Conservation (phyloP, 2,888 invertebrate genomes). For the Heliconius cydno region DNA sequence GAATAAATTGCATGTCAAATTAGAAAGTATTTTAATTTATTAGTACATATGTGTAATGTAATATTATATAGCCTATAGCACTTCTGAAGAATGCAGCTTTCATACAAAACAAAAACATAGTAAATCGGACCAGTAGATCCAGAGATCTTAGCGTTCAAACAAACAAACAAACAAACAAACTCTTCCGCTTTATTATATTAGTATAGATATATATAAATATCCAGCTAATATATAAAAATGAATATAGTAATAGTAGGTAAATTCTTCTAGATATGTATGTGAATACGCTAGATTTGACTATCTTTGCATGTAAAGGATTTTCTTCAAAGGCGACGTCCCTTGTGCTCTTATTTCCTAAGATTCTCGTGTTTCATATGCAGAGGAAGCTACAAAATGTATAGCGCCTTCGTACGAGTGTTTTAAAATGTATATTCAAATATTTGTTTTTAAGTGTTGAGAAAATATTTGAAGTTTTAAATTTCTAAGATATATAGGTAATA, state of each 20-base stretch:
- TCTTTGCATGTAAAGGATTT: background rate
- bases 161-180: no score
- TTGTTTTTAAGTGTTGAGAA: background rate
- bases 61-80: no score
- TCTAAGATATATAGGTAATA: no score
- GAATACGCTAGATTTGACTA: background rate
- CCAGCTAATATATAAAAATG: background rate
- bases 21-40: no score
- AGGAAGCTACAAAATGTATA: background rate
- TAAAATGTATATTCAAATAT: background rate
- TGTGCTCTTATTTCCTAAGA: constrained; percentile 13
- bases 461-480: background rate
- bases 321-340: constrained; percentile 1
- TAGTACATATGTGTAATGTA: no score
- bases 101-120: no score
- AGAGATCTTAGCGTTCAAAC: no score
- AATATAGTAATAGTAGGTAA: background rate
- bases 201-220: background rate
- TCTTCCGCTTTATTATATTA: no score
- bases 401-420: no score
- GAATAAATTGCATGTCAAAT: no score
- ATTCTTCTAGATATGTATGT: background rate
- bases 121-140: no score
- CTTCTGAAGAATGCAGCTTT: no score
- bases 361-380: background rate